Percentiles rank a stretch among this genome's conserved stretches.
These are phyloP conservation scores for Alauda arvensis DNA, from an alignment of 2,797 vertebrate species.

Conservation along the genomic window DNA sequence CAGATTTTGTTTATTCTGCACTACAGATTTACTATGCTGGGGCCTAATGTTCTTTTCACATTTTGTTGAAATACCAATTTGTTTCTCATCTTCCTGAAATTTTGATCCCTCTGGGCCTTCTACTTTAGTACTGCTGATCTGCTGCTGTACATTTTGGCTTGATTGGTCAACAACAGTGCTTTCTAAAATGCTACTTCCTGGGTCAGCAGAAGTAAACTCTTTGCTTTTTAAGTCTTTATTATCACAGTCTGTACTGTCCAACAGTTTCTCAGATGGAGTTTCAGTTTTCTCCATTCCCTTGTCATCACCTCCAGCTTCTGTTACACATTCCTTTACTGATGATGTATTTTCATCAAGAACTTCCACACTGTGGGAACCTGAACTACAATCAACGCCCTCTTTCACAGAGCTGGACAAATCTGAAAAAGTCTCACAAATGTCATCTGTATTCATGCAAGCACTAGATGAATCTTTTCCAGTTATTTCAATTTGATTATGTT, in stretches of 20 bases:
- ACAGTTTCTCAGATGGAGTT: neutral
- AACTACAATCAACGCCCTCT: conserved; percentile 36
- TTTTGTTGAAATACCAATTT: conserved; percentile 43
- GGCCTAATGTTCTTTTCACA: conserved; percentile 59
- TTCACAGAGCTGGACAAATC: conserved; percentile 37
- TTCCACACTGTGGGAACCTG: conserved; percentile 41
- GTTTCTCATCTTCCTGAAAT: conserved; percentile 49
- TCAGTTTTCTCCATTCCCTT: conserved; percentile 10
- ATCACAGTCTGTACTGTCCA: conserved; percentile 39
- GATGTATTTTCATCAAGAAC: conserved; percentile 24
- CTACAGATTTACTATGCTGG: conserved; percentile 45
- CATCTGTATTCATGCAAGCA: conserved; percentile 30
- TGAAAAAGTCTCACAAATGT: conserved; percentile 38
- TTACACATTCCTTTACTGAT: conserved; percentile 28
- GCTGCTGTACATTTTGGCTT: conserved; percentile 37
- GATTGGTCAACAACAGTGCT: conserved; percentile 26
- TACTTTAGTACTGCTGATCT: conserved; percentile 21
- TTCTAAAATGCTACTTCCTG: conserved; percentile 54
- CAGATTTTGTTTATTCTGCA: conserved; percentile 61
- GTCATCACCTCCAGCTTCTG: conserved; percentile 30
- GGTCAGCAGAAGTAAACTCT: conserved; percentile 40
- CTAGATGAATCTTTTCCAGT: conserved; percentile 14
- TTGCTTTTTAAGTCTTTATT: conserved; percentile 41
- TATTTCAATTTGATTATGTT: neutral
- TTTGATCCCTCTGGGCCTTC: conserved; percentile 28